Conservation (phyloP, 2,797 vertebrate species). For the Smutsia temminckii region DNA sequence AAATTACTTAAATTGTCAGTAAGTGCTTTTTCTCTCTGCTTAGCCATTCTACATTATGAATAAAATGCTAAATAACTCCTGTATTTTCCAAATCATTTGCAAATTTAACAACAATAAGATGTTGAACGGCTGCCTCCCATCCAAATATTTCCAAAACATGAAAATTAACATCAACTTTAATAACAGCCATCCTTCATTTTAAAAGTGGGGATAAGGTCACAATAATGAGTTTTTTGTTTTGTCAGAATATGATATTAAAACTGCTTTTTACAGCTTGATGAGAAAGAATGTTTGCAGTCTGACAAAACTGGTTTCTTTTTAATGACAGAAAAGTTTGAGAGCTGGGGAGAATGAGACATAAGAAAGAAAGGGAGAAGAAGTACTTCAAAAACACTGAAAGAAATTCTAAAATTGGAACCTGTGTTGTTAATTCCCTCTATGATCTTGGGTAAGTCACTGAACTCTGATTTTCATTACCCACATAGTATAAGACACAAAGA, state of each 20-base stretch:
- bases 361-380: background rate
- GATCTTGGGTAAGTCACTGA: background rate
- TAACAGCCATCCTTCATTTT: background rate
- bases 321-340: constrained; percentile 20
- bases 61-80: background rate
- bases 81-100: background rate
- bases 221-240: background rate
- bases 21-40: background rate
- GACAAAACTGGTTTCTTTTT: background rate
- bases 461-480: background rate
- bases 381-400: background rate
- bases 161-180: background rate
- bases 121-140: background rate
- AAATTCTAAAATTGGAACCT: background rate
- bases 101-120: constrained; percentile 38
- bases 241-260: background rate
- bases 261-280: background rate
- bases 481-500: background rate
- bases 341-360: background rate
- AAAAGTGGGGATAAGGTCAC: constrained; percentile 19
- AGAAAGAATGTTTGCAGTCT: background rate
- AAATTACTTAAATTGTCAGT: background rate
- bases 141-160: background rate
- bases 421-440: background rate
- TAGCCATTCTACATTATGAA: background rate